phyloP scores from a whole-genome alignment of 2,888 invertebrate genomes.

The Lepidonotus clava region DNA sequence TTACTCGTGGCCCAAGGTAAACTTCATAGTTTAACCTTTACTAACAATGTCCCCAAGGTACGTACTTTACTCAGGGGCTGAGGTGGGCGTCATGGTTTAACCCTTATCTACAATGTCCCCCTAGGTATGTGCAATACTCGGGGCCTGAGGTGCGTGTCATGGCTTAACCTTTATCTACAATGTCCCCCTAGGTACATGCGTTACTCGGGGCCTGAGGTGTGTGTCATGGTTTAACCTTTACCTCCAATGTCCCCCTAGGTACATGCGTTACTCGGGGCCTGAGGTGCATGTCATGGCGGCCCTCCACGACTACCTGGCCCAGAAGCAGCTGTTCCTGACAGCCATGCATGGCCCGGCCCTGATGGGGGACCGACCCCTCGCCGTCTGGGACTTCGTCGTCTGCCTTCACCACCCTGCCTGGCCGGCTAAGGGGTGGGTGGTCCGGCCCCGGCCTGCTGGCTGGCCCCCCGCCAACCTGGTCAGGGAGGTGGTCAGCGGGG shows the following conservation, averaged over 20 bases:
- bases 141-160: too few species aligned
- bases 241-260: too few species aligned
- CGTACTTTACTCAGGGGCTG: too few species aligned
- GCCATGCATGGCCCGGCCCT: not conserved
- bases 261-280: not conserved
- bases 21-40: too few species aligned
- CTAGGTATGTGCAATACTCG: too few species aligned
- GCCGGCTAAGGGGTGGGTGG: constrained; percentile 67
- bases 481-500: not conserved
- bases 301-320: not conserved
- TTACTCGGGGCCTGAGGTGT: too few species aligned
- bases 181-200: not conserved
- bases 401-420: constrained; percentile 64
- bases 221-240: too few species aligned
- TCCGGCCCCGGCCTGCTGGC: constrained; percentile 51
- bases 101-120: too few species aligned
- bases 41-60: too few species aligned
- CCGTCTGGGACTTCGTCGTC: constrained; percentile 21
- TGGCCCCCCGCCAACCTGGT: constrained; percentile 26
- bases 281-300: not conserved
- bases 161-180: too few species aligned
- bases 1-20: too few species aligned
- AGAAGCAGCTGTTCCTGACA: not conserved
- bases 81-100: too few species aligned
- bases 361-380: constrained; percentile 2